A percentile compares a stretch with the other conserved stretches of the same genome.
These are phyloP conservation scores for Halyomorpha halys DNA, from an alignment of 1,140 invertebrate species.

Conservation along the genomic window DNA sequence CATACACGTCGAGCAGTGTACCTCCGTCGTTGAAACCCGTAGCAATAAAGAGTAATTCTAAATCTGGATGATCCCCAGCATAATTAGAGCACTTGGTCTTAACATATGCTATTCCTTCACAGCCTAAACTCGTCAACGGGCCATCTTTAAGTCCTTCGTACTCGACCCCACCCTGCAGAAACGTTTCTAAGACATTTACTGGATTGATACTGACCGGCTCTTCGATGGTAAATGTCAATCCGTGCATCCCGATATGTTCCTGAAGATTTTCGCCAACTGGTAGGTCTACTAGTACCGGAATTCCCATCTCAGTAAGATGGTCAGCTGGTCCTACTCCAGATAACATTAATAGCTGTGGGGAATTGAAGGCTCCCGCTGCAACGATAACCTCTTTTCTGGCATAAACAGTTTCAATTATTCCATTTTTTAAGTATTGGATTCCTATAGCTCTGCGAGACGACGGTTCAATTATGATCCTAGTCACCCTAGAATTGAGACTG, in stretches of 20 bases:
- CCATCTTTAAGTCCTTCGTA: constrained; percentile 37
- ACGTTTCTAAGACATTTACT: constrained; percentile 21
- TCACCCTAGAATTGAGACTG: constrained; percentile 51
- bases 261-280: constrained; percentile 69
- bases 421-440: constrained; percentile 51
- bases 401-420: constrained; percentile 37
- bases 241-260: constrained; percentile 54
- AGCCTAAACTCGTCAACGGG: constrained; percentile 40
- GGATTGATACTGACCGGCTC: constrained; percentile 39
- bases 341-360: constrained; percentile 58
- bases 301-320: constrained; percentile 54
- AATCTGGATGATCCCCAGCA: constrained; percentile 50
- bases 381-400: constrained; percentile 55
- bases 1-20: no score
- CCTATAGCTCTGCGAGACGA: constrained; percentile 48
- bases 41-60: constrained; percentile 64
- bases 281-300: constrained; percentile 52
- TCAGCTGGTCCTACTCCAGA: constrained; percentile 61
- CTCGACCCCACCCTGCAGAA: constrained; percentile 21
- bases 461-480: constrained; percentile 53
- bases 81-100: constrained; percentile 40
- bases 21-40: constrained; percentile 58
- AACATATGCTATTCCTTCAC: constrained; percentile 42
- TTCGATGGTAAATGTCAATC: constrained; percentile 56
- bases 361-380: constrained; percentile 55